Evolutionary conservation across 1,140 invertebrate genomes (phyloP).

Genomic region (Homarus americanus): DNA sequence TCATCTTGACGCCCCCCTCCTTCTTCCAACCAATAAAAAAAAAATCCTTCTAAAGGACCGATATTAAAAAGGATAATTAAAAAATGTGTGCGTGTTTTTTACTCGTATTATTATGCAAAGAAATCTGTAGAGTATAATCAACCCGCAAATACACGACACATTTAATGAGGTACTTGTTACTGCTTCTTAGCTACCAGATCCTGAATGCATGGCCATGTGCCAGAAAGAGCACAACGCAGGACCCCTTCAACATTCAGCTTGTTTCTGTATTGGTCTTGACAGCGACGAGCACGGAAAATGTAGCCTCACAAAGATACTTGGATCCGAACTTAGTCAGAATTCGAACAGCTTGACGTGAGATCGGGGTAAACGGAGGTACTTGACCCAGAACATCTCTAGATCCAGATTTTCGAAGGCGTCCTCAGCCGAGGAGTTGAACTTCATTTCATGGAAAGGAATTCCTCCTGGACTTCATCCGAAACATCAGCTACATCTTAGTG

Average conservation of each 20-base stretch:
- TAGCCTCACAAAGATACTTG: constrained; percentile 29
- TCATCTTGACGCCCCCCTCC: too few relatives aligned
- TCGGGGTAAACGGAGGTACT: constrained; percentile 34
- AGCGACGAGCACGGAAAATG: constrained; percentile 25
- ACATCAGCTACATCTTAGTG: constrained; percentile 38
- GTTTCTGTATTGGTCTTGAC: constrained; percentile 34
- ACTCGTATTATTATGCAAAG: too few relatives aligned
- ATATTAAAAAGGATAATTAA: too few relatives aligned
- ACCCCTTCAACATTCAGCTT: constrained; percentile 15
- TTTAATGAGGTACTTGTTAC: constrained; percentile 8
- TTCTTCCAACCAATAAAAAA: too few relatives aligned
- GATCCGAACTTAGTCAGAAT: neutral
- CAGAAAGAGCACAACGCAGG: constrained; percentile 4
- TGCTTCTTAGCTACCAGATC: constrained; percentile 21
- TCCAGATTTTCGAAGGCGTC: constrained; percentile 39
- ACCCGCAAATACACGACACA: too few relatives aligned
- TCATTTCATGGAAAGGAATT: constrained; percentile 32
- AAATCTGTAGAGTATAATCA: too few relatives aligned
- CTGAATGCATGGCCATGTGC: neutral
- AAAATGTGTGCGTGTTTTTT: too few relatives aligned
- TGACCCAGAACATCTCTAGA: constrained; percentile 43
- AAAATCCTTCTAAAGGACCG: too few relatives aligned
- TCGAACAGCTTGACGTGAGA: constrained; percentile 17
- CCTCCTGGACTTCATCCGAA: constrained; percentile 39
- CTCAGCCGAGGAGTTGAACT: constrained; percentile 47